A percentile compares a stretch with the other conserved stretches of the same genome.
Conservation (phyloP, 2,797 vertebrate genomes). For the Crenuchus spilurus region DNA sequence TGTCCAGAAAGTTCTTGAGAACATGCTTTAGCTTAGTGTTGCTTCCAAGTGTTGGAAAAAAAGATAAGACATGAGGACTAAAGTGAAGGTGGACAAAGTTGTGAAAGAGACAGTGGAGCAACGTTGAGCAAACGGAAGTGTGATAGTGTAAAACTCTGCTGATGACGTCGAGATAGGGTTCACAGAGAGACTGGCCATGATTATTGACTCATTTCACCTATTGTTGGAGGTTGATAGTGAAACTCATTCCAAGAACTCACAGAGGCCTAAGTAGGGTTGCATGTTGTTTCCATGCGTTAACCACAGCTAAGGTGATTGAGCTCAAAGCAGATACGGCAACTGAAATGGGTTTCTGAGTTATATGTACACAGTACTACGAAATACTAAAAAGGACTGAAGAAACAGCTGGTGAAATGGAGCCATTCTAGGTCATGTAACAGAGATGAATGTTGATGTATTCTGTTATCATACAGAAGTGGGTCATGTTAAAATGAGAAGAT, state of each 20-base stretch:
- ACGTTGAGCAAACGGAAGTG: neutral
- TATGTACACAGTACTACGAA: conserved; percentile 3
- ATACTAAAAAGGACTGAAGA: conserved; percentile 1
- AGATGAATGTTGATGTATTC: neutral
- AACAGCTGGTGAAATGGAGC: neutral
- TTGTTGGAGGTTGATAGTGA: conserved; percentile 15
- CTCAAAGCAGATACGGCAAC: neutral
- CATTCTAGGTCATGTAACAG: conserved; percentile 1
- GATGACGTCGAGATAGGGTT: neutral
- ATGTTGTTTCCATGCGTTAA: conserved; percentile 26
- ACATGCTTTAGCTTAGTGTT: neutral
- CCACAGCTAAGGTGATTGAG: conserved; percentile 3
- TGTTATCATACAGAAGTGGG: too few species aligned
- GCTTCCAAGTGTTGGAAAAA: neutral
- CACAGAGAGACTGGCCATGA: neutral
- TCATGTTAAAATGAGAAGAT: too few species aligned
- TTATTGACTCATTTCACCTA: conserved; percentile 18
- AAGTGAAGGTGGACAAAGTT: neutral
- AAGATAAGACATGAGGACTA: neutral
- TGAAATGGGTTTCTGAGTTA: neutral
- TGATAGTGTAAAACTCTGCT: neutral
- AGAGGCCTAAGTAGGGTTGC: neutral
- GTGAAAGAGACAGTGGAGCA: neutral
- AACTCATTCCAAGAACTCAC: conserved; percentile 41
- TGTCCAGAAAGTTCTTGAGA: neutral